Base-by-base conservation (phyloP, 1,140 invertebrate genomes). In the Solenopsis invicta region DNA sequence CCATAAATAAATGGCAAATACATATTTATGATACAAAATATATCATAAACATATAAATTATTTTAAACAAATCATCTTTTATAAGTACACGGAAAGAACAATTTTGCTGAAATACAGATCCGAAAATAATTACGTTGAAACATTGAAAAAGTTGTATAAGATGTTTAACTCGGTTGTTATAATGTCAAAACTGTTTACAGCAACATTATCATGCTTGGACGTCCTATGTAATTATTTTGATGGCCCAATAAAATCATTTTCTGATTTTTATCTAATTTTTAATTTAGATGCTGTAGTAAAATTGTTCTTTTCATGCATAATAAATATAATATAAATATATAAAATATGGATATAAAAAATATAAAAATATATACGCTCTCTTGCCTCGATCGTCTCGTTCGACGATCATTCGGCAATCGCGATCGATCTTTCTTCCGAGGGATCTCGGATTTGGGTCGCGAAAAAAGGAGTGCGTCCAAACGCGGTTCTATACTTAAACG, bases 401-500 rank as follows among this genome's bases (percentile, higher is more conserved):
- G 12, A 61, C 61, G 2, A 62, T 34, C 29, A 34, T 61, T 54
- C 12, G 10, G 48, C 41, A 24, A 37, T 78, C 18, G 13, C 16
- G 24, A 78, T 34, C 45, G 45, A 45, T 37, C 62, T 2, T 41
- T 80, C 10, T 9, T 74, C n/a, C 34, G 18, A 13, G 13, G 18
- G 4, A 4, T 69, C 16, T 34, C 16, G 5, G 29, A 29, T 41
- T 18, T 21, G 69, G 2, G 34, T 5, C n/a, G 45, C 72, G 4
- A 54, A 18, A 34, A 18, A 74, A 52, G 48, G 4, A 64, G 1
- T 85, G 64, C 82, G 59, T 77, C 61, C 81, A 50, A 76, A 61
- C 29, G 81, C 48, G 10, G 18, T 9, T 77, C 72, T 50, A 61
- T 18, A 41, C 1, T 24, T 45, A 50, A 56, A 45, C 54, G 21